phyloP scores from a whole-genome alignment of 2,113 vertebrate species.

The Notothenia coriiceps region DNA sequence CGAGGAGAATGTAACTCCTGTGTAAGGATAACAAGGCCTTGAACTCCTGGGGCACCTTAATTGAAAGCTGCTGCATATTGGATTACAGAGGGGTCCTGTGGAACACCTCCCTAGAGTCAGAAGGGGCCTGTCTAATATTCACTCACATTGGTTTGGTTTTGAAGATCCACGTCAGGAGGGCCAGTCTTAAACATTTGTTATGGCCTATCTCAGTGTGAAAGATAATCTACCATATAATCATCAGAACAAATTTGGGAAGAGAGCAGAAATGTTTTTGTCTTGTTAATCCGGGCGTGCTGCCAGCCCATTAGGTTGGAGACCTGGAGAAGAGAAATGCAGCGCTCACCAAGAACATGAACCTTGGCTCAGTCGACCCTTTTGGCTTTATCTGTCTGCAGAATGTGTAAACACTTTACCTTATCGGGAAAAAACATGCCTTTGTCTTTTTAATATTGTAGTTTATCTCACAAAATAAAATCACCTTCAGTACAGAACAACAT shows the following conservation, averaged over 20 bases:
- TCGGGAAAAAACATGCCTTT: neutral
- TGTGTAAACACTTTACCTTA: slow-evolving; percentile 46
- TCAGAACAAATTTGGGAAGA: slow-evolving; percentile 35
- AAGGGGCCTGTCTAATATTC: slow-evolving; percentile 44
- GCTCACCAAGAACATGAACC: slow-evolving; percentile 61
- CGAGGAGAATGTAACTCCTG: slow-evolving; percentile 61
- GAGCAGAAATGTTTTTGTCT: slow-evolving; percentile 66
- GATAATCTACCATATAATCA: slow-evolving; percentile 20
- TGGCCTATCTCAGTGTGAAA: slow-evolving; percentile 16
- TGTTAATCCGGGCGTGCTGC: slow-evolving; percentile 66
- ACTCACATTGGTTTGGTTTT: slow-evolving; percentile 42
- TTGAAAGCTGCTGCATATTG: slow-evolving; percentile 76
- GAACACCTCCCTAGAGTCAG: slow-evolving; percentile 53
- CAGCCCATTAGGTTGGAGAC: slow-evolving; percentile 70
- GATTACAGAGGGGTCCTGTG: slow-evolving; percentile 62
- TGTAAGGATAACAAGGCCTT: slow-evolving; percentile 62
- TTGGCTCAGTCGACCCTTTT: slow-evolving; percentile 35
- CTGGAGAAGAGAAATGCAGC: slow-evolving; percentile 67
- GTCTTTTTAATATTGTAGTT: slow-evolving; percentile 15
- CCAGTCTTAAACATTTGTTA: slow-evolving; percentile 7
- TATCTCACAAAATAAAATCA: neutral
- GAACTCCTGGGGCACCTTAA: slow-evolving; percentile 64
- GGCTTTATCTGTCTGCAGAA: slow-evolving; percentile 53
- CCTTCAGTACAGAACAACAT: neutral
- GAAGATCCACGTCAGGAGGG: neutral